Evolutionary conservation across 1,140 invertebrate genomes (phyloP).

Genomic region (Aphelinus atriplicis): DNA sequence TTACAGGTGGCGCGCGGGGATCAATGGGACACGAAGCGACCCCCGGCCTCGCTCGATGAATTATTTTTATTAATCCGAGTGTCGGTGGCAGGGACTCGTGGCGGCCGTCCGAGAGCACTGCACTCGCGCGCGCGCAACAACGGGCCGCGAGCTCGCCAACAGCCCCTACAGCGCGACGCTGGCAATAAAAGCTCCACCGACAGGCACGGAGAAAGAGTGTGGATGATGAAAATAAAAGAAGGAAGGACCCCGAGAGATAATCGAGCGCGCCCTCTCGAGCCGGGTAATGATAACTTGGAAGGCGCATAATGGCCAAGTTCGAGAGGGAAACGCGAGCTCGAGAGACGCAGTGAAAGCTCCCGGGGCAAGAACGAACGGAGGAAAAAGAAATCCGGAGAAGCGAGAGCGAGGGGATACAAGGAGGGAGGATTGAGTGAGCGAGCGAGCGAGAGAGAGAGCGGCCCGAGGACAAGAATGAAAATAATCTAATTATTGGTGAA

Average conservation of each 20-base stretch:
- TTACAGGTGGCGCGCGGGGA: too few species aligned
- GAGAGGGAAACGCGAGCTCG: constrained; percentile 35
- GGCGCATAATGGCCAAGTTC: constrained; percentile 58
- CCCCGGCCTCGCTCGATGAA: too few species aligned
- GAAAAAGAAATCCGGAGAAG: constrained; percentile 24
- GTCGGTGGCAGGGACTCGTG: too few species aligned
- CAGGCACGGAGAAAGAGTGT: constrained; percentile 39
- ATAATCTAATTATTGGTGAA: constrained; percentile 63
- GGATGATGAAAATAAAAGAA: constrained; percentile 36
- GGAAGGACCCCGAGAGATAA: constrained; percentile 45
- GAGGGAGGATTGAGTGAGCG: background rate
- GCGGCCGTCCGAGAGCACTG: too few species aligned
- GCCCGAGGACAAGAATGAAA: constrained; percentile 49
- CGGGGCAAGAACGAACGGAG: constrained; percentile 33
- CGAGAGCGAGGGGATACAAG: constrained; percentile 29
- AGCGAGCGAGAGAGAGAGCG: constrained; percentile 28
- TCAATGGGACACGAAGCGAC: too few species aligned
- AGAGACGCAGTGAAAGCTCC: constrained; percentile 36
- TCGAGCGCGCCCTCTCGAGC: constrained; percentile 46
- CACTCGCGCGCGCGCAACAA: constrained; percentile 9
- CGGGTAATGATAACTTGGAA: constrained; percentile 59
- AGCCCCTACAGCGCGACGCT: too few species aligned
- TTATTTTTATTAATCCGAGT: too few species aligned
- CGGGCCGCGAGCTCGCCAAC: background rate
- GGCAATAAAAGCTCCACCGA: background rate